phyloP scores from a whole-genome alignment of 2,797 vertebrate genomes.

The Mus caroli region DNA sequence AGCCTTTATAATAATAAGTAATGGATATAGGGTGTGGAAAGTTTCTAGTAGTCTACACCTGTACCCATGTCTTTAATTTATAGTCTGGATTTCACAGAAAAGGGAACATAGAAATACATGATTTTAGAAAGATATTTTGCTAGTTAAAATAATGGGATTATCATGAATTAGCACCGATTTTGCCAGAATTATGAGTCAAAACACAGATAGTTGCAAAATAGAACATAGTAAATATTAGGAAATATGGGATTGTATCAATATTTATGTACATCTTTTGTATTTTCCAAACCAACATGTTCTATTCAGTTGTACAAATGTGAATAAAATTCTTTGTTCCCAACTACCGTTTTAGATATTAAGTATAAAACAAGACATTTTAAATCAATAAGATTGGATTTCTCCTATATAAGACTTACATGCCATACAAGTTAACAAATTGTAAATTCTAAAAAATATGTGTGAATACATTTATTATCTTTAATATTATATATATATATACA shows the following conservation, averaged over 20 bases:
- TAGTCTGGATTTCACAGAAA: background rate
- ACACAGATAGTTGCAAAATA: background rate
- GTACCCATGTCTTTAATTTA: background rate
- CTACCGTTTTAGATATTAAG: background rate
- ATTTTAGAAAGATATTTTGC: background rate
- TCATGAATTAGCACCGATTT: background rate
- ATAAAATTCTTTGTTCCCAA: background rate
- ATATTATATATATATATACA: too few species aligned
- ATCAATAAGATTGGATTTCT: background rate
- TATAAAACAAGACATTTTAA: background rate
- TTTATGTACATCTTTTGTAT: background rate
- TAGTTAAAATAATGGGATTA: background rate
- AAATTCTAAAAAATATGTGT: background rate
- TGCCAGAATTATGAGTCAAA: background rate
- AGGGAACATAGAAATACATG: fast-evolving
- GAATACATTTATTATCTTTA: background rate
- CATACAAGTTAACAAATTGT: background rate
- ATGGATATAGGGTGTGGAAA: background rate
- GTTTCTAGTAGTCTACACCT: background rate
- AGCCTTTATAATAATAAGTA: too few species aligned
- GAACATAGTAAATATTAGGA: background rate
- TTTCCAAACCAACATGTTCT: background rate
- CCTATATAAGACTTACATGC: background rate
- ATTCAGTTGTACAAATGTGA: background rate
- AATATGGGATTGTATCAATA: fast-evolving